A percentile compares a stretch with the other conserved stretches of the same genome.
Conservation (phyloP, 2,797 vertebrate genomes). For the Ptychobarbus kaznakovi region DNA sequence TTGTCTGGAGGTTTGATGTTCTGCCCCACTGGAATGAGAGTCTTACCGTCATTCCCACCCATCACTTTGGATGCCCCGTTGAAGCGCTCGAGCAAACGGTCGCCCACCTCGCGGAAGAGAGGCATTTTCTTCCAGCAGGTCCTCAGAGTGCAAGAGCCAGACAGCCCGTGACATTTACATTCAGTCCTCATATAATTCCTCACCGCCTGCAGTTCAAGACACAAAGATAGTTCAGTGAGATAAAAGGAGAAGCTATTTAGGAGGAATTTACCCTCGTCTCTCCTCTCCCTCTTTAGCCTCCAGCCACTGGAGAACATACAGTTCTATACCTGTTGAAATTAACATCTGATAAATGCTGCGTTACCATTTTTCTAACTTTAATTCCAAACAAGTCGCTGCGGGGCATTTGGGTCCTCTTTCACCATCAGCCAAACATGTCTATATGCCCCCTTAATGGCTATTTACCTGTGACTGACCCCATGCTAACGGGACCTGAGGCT, state of each 20-base stretch:
- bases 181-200: conserved; percentile 96
- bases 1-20: conserved; percentile 95
- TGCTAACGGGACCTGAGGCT: conserved; percentile 49
- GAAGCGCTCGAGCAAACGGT: conserved; percentile 92
- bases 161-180: conserved; percentile 97
- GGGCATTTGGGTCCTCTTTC: conserved; percentile 51
- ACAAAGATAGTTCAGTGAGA: conserved; percentile 79
- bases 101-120: conserved; percentile 93
- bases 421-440: conserved; percentile 63
- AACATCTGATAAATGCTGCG: conserved; percentile 75
- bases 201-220: conserved; percentile 83
- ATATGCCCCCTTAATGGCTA: conserved; percentile 52
- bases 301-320: conserved; percentile 73
- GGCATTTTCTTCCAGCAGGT: conserved; percentile 99
- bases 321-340: conserved; percentile 75
- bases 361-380: conserved; percentile 30
- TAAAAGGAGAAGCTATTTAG: conserved; percentile 80
- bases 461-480: conserved; percentile 75
- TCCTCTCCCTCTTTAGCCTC: conserved; percentile 71
- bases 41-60: conserved; percentile 96
- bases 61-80: conserved; percentile 97
- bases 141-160: conserved; percentile 92
- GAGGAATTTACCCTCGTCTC: conserved; percentile 80
- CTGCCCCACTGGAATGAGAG: conserved; percentile 91
- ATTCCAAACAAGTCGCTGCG: conserved; percentile 38